A percentile compares a stretch with the other conserved stretches of the same genome.
phyloP scores from a whole-genome alignment of 2,797 vertebrate species.

The Decapterus maruadsi region DNA sequence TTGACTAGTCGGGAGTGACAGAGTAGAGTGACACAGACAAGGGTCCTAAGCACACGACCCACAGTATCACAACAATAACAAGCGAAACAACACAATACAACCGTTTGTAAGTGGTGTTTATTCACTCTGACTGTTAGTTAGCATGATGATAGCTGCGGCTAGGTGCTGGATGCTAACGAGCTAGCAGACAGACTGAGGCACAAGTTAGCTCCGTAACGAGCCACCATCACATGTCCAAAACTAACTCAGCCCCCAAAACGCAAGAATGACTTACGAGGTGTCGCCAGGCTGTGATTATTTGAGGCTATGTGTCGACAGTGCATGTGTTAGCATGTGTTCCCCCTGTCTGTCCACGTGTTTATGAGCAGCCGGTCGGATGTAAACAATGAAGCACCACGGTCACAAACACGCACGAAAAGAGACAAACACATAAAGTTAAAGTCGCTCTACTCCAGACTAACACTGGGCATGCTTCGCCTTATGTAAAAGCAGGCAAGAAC shows the following conservation, averaged over 20 bases:
- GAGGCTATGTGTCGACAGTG: not conserved
- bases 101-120: too few relatives aligned
- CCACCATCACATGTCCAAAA: rapidly evolving
- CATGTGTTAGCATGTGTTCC: conserved; percentile 45
- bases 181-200: not conserved
- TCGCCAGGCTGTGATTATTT: not conserved
- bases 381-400: conserved; percentile 69
- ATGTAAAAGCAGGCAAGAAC: conserved; percentile 18
- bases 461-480: not conserved
- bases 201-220: not conserved
- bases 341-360: conserved; percentile 75
- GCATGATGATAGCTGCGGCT: conserved; percentile 23
- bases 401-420: conserved; percentile 3
- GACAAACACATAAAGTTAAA: not conserved
- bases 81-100: not conserved
- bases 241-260: not conserved
- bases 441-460: rapidly evolving
- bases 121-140: not conserved
- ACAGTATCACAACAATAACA: not conserved
- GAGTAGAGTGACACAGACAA: not conserved
- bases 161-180: conserved; percentile 65
- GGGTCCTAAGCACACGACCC: not conserved
- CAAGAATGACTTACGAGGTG: rapidly evolving
- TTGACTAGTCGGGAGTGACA: not conserved
- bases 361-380: conserved; percentile 67